Conservation (phyloP, 2,113 vertebrate species). For the Suricata suricatta region DNA sequence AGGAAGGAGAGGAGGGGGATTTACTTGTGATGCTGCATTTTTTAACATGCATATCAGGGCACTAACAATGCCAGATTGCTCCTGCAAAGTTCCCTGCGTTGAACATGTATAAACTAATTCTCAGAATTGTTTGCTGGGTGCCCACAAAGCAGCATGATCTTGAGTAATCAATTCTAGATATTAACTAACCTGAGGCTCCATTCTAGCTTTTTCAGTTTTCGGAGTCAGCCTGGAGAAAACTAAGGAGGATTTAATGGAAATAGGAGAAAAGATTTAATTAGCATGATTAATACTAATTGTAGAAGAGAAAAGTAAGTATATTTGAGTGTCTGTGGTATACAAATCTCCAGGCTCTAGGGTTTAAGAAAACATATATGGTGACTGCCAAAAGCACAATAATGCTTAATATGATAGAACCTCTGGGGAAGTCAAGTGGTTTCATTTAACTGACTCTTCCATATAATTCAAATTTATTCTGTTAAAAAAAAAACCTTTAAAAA, state of each 20-base stretch:
- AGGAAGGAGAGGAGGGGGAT: not conserved
- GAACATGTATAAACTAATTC: not conserved
- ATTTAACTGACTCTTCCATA: not conserved
- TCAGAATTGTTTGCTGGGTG: not conserved
- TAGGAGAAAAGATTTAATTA: not conserved
- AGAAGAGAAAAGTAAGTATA: not conserved
- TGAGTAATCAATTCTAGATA: conserved; percentile 8
- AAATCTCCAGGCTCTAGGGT: not conserved
- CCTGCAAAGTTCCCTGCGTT: not conserved
- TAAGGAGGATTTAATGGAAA: not conserved
- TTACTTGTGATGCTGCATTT: not conserved
- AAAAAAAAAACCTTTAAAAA: not conserved
- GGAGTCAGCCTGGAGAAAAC: not conserved
- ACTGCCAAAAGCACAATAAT: not conserved
- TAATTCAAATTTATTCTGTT: not conserved
- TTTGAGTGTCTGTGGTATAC: not conserved
- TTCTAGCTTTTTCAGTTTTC: conserved; percentile 37
- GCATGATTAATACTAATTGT: not conserved
- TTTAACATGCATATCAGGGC: not conserved
- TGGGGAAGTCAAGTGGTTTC: not conserved
- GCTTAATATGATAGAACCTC: not conserved
- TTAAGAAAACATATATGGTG: not conserved
- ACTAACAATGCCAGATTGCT: not conserved
- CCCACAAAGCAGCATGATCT: not conserved
- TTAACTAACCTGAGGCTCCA: not conserved